A percentile compares a stretch with the other conserved stretches of the same genome.
phyloP scores from a whole-genome alignment of 2,113 vertebrate species.

The Spilogale gracilis region DNA sequence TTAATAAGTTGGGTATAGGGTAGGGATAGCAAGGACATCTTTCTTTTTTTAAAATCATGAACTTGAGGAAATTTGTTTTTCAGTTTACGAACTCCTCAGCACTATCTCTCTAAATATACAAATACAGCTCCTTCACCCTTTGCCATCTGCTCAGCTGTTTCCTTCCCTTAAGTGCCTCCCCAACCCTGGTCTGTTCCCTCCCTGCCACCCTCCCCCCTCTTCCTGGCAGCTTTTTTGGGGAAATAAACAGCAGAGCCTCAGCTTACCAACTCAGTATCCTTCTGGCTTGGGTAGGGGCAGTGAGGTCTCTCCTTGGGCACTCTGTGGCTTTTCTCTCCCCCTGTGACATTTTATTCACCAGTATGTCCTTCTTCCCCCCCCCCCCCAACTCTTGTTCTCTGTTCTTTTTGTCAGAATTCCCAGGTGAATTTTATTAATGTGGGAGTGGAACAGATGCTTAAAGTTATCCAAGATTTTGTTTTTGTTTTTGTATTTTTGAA shows the following conservation, averaged over 20 bases:
- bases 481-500: constrained; percentile 87
- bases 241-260: constrained; percentile 83
- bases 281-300: constrained; percentile 76
- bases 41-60: constrained; percentile 84
- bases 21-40: not conserved
- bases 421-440: constrained; percentile 88
- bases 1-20: constrained; percentile 85
- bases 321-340: constrained; percentile 74
- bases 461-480: constrained; percentile 87
- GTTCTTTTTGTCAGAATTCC: constrained; percentile 85
- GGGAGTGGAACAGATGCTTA: constrained; percentile 88
- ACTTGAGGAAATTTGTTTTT: constrained; percentile 83
- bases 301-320: constrained; percentile 77
- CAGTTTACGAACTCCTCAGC: constrained; percentile 81
- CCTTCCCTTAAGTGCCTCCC: not conserved
- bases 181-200: accelerated
- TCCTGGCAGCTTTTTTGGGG: constrained; percentile 82
- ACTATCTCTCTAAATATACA: constrained; percentile 67
- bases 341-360: constrained; percentile 82
- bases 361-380: not conserved
- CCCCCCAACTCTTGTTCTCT: constrained; percentile 69
- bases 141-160: not conserved
- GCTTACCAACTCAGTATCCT: constrained; percentile 78
- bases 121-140: not conserved
- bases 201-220: not conserved